Evolutionary conservation across 2,797 vertebrate genomes (phyloP).

Genomic region (Sarcoramphus papa): DNA sequence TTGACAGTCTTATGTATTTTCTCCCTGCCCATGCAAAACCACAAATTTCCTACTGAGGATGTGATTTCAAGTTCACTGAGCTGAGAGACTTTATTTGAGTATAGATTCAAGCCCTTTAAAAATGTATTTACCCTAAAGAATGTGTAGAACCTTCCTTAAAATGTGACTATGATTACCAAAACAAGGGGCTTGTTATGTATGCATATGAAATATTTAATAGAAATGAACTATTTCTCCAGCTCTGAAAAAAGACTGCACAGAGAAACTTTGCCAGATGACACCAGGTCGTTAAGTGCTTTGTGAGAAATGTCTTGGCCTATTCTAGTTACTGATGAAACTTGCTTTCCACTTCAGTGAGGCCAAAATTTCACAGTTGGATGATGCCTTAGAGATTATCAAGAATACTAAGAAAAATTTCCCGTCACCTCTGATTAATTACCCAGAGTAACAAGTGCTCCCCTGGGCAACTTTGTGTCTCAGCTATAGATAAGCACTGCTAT

Average conservation of each 20-base stretch:
- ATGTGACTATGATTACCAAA: not conserved
- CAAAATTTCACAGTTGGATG: conserved; percentile 44
- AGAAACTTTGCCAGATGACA: conserved; percentile 45
- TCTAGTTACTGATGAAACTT: conserved; percentile 31
- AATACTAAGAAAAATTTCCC: conserved; percentile 52
- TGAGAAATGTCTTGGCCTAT: conserved; percentile 55
- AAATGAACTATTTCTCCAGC: not conserved
- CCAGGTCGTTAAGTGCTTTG: conserved; percentile 40
- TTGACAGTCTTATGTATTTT: not conserved
- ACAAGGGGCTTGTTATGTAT: not conserved
- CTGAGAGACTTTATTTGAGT: not conserved
- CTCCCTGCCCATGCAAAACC: not conserved
- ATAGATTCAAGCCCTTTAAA: not conserved
- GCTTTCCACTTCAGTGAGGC: conserved; percentile 45
- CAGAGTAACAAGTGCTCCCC: conserved; percentile 31
- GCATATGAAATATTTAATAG: not conserved
- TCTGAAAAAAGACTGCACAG: not conserved
- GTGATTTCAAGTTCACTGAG: not conserved
- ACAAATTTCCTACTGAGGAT: not conserved
- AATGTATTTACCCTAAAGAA: not conserved
- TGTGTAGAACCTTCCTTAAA: not conserved
- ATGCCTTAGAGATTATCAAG: conserved; percentile 47
- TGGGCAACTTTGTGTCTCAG: not conserved
- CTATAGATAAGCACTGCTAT: not conserved
- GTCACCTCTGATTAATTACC: conserved; percentile 47